A percentile compares a stretch with the other conserved stretches of the same genome.
These are phyloP conservation scores for Drosophila parabipectinata DNA, from an alignment of 1,140 invertebrate species.

Conservation along the genomic window DNA sequence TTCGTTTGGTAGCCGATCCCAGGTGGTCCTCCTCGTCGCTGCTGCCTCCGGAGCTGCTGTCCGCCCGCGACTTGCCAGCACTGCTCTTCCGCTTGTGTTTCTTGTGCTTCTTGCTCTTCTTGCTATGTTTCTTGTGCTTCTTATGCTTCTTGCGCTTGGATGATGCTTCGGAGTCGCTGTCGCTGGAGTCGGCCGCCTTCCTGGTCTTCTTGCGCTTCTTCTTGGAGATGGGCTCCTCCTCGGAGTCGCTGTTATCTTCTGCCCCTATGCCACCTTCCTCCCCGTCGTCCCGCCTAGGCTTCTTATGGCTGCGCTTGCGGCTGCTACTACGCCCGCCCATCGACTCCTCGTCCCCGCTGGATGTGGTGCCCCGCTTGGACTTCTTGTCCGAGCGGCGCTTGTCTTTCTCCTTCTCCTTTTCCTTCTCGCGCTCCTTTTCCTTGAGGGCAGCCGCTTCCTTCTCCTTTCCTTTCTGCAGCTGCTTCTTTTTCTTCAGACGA, in stretches of 20 bases:
- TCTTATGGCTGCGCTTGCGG: slow-evolving; percentile 76
- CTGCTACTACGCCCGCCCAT: slow-evolving; percentile 26
- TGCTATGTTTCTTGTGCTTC: slow-evolving; percentile 89
- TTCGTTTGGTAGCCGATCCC: slow-evolving; percentile 73
- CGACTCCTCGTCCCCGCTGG: slow-evolving; percentile 37
- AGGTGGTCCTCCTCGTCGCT: slow-evolving; percentile 84
- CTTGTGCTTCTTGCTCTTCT: slow-evolving; percentile 88
- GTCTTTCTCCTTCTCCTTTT: slow-evolving; percentile 42
- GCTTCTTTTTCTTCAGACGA: slow-evolving; percentile 75
- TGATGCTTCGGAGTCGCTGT: slow-evolving; percentile 87
- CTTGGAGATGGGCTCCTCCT: slow-evolving; percentile 83
- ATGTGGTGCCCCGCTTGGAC: slow-evolving; percentile 29
- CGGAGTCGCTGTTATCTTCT: slow-evolving; percentile 66
- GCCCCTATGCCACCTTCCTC: slow-evolving; percentile 64
- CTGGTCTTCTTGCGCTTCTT: slow-evolving; percentile 85
- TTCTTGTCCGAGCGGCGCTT: slow-evolving; percentile 69
- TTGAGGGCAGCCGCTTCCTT: slow-evolving; percentile 33
- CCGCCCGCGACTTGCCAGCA: slow-evolving; percentile 84
- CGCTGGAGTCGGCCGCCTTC: slow-evolving; percentile 85
- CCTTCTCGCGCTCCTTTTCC: slow-evolving; percentile 41
- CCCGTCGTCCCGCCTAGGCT: slow-evolving; percentile 71
- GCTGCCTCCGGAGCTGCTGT: slow-evolving; percentile 86
- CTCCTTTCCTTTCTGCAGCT: slow-evolving; percentile 32
- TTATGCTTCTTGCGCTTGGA: slow-evolving; percentile 87
- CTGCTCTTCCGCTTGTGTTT: slow-evolving; percentile 86